Conservation (phyloP, 1,140 invertebrate species). For the Aphaenogaster ashmeadi region DNA sequence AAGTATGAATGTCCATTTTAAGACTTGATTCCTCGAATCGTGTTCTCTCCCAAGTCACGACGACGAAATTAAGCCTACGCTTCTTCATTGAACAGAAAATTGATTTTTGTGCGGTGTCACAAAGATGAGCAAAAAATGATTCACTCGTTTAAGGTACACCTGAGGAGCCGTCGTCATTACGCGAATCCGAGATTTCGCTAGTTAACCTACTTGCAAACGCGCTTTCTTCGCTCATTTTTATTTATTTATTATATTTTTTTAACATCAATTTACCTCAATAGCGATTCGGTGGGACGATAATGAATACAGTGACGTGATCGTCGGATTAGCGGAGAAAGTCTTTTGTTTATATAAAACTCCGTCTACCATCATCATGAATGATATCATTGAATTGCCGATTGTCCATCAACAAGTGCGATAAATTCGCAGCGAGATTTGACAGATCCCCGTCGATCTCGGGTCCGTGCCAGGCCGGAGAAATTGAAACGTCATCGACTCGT, state of each 20-base stretch:
- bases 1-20: neutral
- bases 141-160: neutral
- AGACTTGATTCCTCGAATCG: neutral
- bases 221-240: conserved; percentile 52
- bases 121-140: neutral
- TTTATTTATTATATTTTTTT: neutral
- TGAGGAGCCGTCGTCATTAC: neutral
- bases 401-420: conserved; percentile 48
- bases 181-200: conserved; percentile 53
- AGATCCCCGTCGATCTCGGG: neutral
- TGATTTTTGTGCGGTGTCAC: neutral
- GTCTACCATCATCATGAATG: conserved; percentile 3
- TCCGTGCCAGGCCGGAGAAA: conserved; percentile 22
- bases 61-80: neutral
- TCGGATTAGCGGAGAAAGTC: conserved; percentile 70
- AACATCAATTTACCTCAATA: conserved; percentile 15
- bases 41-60: too few relatives aligned
- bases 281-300: neutral
- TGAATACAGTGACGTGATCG: conserved; percentile 52
- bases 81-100: neutral
- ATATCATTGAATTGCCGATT: conserved; percentile 30
- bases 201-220: conserved; percentile 20
- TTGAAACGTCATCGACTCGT: conserved; percentile 55
- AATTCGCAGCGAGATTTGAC: conserved; percentile 25
- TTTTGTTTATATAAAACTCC: conserved; percentile 57